Conservation (phyloP, 2,888 invertebrate species). For the Drepanosiphum platanoidis region DNA sequence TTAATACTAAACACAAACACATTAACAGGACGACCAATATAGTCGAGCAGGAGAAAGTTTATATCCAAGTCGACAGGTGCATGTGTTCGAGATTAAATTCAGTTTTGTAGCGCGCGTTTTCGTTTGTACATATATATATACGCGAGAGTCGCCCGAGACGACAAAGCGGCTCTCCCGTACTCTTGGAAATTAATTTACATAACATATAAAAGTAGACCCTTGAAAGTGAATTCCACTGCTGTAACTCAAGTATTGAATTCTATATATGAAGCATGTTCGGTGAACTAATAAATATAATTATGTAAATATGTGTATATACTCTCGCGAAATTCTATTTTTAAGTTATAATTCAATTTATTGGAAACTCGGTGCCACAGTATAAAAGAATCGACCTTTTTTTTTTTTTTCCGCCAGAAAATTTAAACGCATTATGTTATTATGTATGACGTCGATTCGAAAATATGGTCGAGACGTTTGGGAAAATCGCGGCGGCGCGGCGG, state of each 20-base stretch:
- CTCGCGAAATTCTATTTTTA: neutral
- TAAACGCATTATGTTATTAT: no score
- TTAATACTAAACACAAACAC: neutral
- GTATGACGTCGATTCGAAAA: no score
- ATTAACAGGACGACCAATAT: neutral
- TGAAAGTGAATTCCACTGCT: neutral
- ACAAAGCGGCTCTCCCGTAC: neutral
- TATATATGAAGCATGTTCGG: neutral
- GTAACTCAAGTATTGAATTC: no score
- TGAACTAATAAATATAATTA: neutral
- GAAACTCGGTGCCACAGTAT: neutral
- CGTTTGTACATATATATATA: neutral
- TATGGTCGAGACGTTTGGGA: no score
- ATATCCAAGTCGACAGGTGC: neutral
- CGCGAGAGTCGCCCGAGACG: neutral
- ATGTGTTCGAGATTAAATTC: neutral
- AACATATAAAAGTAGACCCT: neutral
- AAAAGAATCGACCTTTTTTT: no score
- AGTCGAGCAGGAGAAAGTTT: neutral
- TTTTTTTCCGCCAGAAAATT: no score
- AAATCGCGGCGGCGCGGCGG: no score
- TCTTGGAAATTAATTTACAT: slow-evolving; percentile 1
- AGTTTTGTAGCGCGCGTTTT: neutral
- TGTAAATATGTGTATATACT: neutral
- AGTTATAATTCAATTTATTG: neutral